phyloP scores from a whole-genome alignment of 2,888 invertebrate species.

The Euphydryas editha region DNA sequence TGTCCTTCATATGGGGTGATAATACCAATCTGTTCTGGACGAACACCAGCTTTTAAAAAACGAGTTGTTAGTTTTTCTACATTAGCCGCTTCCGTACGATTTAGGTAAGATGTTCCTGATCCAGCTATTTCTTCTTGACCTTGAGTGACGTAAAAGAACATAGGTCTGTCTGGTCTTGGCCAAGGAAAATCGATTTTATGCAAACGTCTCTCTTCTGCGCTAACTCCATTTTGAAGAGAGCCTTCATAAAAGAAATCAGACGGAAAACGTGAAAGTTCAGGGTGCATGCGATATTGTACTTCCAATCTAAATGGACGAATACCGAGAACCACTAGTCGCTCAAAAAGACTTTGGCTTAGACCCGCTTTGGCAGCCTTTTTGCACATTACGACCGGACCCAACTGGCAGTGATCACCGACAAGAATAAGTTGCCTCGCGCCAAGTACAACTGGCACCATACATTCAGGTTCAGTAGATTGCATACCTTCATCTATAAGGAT shows the following conservation, averaged over 20 bases:
- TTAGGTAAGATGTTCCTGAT: constrained; percentile 98
- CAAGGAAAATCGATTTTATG: constrained; percentile 98
- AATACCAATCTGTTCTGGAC: constrained; percentile 99
- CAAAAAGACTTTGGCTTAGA: constrained; percentile 98
- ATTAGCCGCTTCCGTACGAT: constrained; percentile 98
- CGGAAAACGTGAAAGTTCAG: constrained; percentile 97
- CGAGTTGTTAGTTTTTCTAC: constrained; percentile 99
- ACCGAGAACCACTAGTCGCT: constrained; percentile 97
- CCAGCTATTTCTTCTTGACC: constrained; percentile 99
- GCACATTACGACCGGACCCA: constrained; percentile 99
- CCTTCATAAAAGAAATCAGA: constrained; percentile 99
- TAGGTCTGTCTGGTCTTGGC: constrained; percentile 97
- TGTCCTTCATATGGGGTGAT: constrained; percentile 99
- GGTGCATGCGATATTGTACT: constrained; percentile 99
- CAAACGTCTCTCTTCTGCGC: constrained; percentile 96
- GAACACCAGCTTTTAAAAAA: constrained; percentile 96
- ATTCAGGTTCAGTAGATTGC: constrained; percentile 98
- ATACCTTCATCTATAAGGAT: constrained; percentile 98
- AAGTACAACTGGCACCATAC: constrained; percentile 99
- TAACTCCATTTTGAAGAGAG: constrained; percentile 99
- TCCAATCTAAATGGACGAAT: constrained; percentile 98
- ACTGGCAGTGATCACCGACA: constrained; percentile 99
- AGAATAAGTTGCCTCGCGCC: constrained; percentile 98
- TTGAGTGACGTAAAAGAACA: constrained; percentile 99
- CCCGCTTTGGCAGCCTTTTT: constrained; percentile 99